These are phyloP conservation scores for Odontomachus brunneus DNA, from an alignment of 1,140 invertebrate species.

Conservation along the genomic window DNA sequence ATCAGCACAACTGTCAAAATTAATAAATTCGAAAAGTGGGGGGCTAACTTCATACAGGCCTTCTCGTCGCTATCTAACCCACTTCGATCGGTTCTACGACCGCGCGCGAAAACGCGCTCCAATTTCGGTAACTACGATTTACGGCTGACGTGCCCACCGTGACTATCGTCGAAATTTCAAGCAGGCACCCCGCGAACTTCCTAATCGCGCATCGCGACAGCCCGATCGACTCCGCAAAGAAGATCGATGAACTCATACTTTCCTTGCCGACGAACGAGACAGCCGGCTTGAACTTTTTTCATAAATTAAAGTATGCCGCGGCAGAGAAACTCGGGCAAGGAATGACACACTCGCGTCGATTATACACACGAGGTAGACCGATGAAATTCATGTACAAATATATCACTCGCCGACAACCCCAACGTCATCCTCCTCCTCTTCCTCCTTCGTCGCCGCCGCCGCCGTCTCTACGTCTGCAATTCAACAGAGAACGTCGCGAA, in stretches of 20 bases:
- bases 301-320: slow-evolving; percentile 37
- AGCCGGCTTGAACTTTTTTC: slow-evolving; percentile 50
- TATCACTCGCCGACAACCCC: no score
- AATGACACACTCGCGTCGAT: background rate
- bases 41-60: no score
- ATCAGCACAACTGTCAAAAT: no score
- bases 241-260: slow-evolving; percentile 49
- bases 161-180: slow-evolving; percentile 60
- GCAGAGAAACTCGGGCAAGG: background rate
- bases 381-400: no score
- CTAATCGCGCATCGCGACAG: slow-evolving; percentile 39
- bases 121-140: slow-evolving; percentile 64
- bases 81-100: slow-evolving; percentile 22
- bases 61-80: slow-evolving; percentile 35
- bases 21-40: no score
- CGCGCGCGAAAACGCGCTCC: slow-evolving; percentile 57
- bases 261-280: slow-evolving; percentile 30
- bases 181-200: slow-evolving; percentile 44
- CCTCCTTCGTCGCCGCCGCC: no score
- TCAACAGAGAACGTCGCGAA: no score
- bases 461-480: no score
- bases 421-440: no score
- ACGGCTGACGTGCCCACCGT: slow-evolving; percentile 47
- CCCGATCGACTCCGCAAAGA: slow-evolving; percentile 8
- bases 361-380: background rate